These are phyloP conservation scores for Dryobota labecula DNA, from an alignment of 2,888 invertebrate genomes.

Conservation along the genomic window DNA sequence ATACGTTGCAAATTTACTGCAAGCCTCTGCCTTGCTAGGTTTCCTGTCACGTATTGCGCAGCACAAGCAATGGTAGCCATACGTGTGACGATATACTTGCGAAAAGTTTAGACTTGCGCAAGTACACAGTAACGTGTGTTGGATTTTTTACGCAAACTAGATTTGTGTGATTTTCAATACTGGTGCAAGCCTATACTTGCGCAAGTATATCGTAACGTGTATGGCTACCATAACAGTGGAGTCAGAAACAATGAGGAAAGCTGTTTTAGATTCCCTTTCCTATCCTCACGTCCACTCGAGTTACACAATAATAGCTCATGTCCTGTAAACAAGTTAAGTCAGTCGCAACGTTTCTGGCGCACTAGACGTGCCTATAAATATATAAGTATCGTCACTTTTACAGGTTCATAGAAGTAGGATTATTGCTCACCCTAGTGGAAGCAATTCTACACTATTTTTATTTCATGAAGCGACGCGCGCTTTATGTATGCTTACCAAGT, in stretches of 20 bases:
- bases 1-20: not conserved
- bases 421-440: not conserved
- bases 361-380: not conserved
- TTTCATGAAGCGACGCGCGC: too few species aligned
- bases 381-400: not conserved
- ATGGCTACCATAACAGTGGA: too few species aligned
- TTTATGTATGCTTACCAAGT: too few species aligned
- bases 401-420: not conserved
- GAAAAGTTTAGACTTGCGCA: too few species aligned
- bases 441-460: too few species aligned
- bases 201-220: too few species aligned
- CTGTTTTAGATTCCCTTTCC: slow-evolving; percentile 14
- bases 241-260: not conserved
- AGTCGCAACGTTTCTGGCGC: not conserved
- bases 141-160: too few species aligned
- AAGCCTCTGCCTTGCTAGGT: not conserved
- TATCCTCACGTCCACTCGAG: not conserved
- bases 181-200: too few species aligned
- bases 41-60: too few species aligned
- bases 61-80: not conserved
- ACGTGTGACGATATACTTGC: too few species aligned
- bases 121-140: too few species aligned
- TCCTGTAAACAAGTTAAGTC: not conserved
- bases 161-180: too few species aligned
- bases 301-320: slow-evolving; percentile 12